A percentile compares a stretch with the other conserved stretches of the same genome.
Evolutionary conservation across 2,888 invertebrate species (phyloP).

Genomic region (Catocala nupta): DNA sequence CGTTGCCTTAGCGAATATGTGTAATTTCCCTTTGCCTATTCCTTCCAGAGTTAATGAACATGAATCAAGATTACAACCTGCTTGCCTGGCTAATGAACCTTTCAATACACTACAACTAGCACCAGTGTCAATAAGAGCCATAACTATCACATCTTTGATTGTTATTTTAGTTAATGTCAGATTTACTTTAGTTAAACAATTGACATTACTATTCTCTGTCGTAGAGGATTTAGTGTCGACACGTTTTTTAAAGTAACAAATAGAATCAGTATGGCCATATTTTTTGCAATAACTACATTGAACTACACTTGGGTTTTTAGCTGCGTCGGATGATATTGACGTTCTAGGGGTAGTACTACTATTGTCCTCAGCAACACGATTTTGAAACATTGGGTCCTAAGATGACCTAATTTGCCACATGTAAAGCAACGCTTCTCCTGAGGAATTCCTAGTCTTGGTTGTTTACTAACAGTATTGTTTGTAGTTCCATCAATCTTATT

Average conservation of each 20-base stretch:
- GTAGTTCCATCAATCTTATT: neutral
- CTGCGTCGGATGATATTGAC: too few relatives aligned
- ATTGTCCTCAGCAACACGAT: too few relatives aligned
- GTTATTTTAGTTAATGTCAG: neutral
- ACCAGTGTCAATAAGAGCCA: slow-evolving; percentile 20
- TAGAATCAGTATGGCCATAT: slow-evolving; percentile 2
- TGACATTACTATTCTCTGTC: neutral
- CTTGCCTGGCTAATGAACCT: slow-evolving; percentile 6
- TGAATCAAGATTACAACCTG: slow-evolving; percentile 4
- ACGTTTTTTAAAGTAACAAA: slow-evolving; percentile 9
- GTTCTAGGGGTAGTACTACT: too few relatives aligned
- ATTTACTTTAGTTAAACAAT: slow-evolving; percentile 1
- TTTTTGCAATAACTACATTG: slow-evolving; percentile 11
- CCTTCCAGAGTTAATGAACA: slow-evolving; percentile 1
- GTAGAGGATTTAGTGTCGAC: neutral
- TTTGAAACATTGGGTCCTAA: neutral
- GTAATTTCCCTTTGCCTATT: slow-evolving; percentile 7
- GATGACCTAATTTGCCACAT: slow-evolving; percentile 2
- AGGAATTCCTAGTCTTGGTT: neutral
- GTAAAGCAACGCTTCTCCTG: slow-evolving; percentile 6
- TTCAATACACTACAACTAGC: slow-evolving; percentile 25
- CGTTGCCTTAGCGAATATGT: slow-evolving; percentile 6
- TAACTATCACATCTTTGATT: neutral
- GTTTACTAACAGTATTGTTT: neutral
- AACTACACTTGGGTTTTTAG: neutral